A percentile compares a stretch with the other conserved stretches of the same genome.
Conservation (phyloP, 2,797 vertebrate genomes). For the Otolemur crassicaudatus region DNA sequence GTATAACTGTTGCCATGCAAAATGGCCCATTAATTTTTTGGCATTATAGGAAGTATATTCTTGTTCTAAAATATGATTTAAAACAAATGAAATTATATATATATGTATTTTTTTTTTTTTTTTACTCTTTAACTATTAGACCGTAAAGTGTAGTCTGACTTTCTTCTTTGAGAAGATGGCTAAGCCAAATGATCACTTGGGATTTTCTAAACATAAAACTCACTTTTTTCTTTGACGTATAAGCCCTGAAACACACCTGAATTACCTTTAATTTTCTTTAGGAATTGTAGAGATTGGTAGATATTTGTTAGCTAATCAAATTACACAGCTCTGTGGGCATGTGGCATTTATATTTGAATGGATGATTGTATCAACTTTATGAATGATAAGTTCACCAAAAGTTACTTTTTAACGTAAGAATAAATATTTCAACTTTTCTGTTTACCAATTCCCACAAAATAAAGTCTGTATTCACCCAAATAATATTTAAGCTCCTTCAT, state of each 20-base stretch:
- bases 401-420: not conserved
- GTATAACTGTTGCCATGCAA: conserved; percentile 1
- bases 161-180: not conserved
- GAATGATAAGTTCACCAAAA: not conserved
- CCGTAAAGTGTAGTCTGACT: not conserved
- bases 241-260: not conserved
- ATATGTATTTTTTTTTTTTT: not conserved
- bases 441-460: not conserved
- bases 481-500: not conserved
- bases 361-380: not conserved
- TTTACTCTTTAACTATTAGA: not conserved
- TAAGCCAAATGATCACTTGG: not conserved
- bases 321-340: not conserved
- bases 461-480: not conserved
- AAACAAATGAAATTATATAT: not conserved
- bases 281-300: not conserved
- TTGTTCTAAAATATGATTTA: conserved; percentile 4
- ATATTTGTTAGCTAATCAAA: not conserved
- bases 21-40: not conserved
- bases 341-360: not conserved
- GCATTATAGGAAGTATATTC: conserved; percentile 1
- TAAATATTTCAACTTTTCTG: not conserved
- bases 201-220: conserved; percentile 21
- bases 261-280: not conserved
- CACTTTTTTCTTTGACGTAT: not conserved